Conservation (phyloP, 2,113 vertebrate genomes). For the Anolis carolinensis region DNA sequence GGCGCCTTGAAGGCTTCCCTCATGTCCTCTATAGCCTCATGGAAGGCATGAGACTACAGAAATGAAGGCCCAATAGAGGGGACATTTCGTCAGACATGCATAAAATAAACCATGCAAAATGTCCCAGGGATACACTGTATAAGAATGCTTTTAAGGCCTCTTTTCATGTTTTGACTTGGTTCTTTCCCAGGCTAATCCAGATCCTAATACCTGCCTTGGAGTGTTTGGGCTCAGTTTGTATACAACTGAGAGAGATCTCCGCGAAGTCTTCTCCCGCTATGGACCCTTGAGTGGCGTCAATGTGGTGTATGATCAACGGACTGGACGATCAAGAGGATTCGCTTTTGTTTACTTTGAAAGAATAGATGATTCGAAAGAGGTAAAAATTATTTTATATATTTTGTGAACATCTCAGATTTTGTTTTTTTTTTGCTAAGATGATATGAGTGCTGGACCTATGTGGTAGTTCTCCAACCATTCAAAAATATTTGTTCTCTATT, state of each 20-base stretch:
- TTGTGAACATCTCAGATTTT: not conserved
- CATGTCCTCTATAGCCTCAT: no score
- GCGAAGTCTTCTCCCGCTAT: slow-evolving; percentile 93
- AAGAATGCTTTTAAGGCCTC: not conserved
- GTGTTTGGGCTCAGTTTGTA: slow-evolving; percentile 95
- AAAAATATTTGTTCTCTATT: not conserved
- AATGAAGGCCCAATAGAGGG: no score
- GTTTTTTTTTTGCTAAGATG: not conserved
- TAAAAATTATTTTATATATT: slow-evolving; percentile 61
- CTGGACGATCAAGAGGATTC: slow-evolving; percentile 91
- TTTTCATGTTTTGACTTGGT: not conserved
- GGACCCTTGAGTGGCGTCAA: slow-evolving; percentile 92
- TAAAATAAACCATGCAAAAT: no score
- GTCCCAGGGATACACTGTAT: no score
- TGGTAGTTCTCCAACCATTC: not conserved
- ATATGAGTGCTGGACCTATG: not conserved
- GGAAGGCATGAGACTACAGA: no score
- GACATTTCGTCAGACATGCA: no score
- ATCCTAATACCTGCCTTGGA: slow-evolving; percentile 92
- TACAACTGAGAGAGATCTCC: slow-evolving; percentile 91
- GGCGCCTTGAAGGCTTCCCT: no score
- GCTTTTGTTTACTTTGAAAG: slow-evolving; percentile 94
- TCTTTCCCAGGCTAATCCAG: slow-evolving; percentile 88
- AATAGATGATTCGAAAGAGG: slow-evolving; percentile 94
- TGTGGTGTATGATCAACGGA: slow-evolving; percentile 93